A percentile compares a stretch with the other conserved stretches of the same genome.
Conservation (phyloP, 2,888 invertebrate genomes). For the Platerodrilus igneus region DNA sequence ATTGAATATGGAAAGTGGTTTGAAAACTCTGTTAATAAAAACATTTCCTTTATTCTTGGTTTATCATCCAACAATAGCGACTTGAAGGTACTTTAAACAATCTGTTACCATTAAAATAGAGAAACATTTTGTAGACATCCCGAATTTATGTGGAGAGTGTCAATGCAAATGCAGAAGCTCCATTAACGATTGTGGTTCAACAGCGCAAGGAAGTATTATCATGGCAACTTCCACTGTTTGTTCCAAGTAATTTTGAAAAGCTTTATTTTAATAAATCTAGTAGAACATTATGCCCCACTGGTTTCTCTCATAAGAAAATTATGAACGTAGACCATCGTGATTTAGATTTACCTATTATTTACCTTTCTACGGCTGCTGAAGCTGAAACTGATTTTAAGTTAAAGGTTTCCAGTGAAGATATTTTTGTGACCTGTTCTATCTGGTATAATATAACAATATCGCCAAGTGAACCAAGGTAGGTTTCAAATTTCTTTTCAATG, state of each 20-base stretch:
- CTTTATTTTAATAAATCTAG: slow-evolving; percentile 55
- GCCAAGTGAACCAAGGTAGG: slow-evolving; percentile 56
- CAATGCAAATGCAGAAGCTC: slow-evolving; percentile 51
- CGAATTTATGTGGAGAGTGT: slow-evolving; percentile 27
- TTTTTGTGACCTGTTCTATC: slow-evolving; percentile 50
- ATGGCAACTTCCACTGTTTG: slow-evolving; percentile 70
- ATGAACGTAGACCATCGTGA: slow-evolving; percentile 2
- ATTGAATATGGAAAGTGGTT: too few relatives aligned
- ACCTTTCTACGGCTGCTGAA: slow-evolving; percentile 54
- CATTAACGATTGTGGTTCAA: slow-evolving; percentile 68
- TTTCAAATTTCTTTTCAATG: slow-evolving; percentile 25
- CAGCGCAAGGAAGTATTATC: slow-evolving; percentile 72
- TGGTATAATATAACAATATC: slow-evolving; percentile 49
- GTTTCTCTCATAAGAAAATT: slow-evolving; percentile 21
- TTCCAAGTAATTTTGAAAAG: slow-evolving; percentile 47
- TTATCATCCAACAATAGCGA: too few relatives aligned
- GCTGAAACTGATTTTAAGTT: slow-evolving; percentile 56
- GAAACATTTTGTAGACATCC: too few relatives aligned
- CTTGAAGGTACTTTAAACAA: too few relatives aligned
- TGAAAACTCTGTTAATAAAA: too few relatives aligned
- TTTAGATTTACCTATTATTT: slow-evolving; percentile 37
- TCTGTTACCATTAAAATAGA: too few relatives aligned
- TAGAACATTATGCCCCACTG: slow-evolving; percentile 56
- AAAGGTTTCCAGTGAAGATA: slow-evolving; percentile 58
- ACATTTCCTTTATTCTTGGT: too few relatives aligned